Evolutionary conservation across 2,888 invertebrate species (phyloP).

Genomic region (Perdita meconis): DNA sequence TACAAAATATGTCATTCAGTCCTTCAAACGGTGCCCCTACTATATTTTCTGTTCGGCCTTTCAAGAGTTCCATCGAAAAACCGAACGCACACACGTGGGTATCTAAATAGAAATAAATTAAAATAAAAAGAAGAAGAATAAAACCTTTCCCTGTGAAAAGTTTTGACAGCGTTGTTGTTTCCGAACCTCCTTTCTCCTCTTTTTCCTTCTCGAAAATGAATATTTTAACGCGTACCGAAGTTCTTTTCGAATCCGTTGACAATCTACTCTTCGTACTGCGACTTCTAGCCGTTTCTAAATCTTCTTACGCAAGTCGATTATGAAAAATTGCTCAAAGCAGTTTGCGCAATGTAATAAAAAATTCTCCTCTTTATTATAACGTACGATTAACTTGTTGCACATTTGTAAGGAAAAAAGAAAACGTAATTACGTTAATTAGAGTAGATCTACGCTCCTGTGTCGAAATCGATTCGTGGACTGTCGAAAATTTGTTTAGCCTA

Average conservation of each 20-base stretch:
- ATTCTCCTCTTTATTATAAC: not conserved
- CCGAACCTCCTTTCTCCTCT: too few relatives aligned
- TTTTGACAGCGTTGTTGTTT: constrained; percentile 23
- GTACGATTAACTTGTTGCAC: not conserved
- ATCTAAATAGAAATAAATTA: constrained; percentile 22
- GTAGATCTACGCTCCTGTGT: not conserved
- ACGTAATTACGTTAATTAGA: too few relatives aligned
- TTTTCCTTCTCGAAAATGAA: not conserved
- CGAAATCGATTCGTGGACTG: constrained; percentile 16
- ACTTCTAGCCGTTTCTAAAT: not conserved
- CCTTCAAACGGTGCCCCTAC: constrained; percentile 57
- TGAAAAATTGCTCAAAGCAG: constrained; percentile 12
- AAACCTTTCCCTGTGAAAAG: constrained; percentile 15
- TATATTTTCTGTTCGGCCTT: constrained; percentile 33
- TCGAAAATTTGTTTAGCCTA: constrained; percentile 13
- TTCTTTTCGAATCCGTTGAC: not conserved
- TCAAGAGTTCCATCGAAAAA: constrained; percentile 32
- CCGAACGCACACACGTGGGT: constrained; percentile 28
- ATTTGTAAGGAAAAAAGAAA: too few relatives aligned
- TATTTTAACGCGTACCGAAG: not conserved
- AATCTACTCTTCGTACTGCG: constrained; percentile 3
- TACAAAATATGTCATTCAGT: constrained; percentile 79
- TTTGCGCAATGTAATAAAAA: constrained; percentile 20
- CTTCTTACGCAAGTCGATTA: not conserved
- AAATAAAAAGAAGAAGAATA: constrained; percentile 14